phyloP scores from a whole-genome alignment of 1,140 invertebrate genomes.

The Ctenoplectra terminalis region DNA sequence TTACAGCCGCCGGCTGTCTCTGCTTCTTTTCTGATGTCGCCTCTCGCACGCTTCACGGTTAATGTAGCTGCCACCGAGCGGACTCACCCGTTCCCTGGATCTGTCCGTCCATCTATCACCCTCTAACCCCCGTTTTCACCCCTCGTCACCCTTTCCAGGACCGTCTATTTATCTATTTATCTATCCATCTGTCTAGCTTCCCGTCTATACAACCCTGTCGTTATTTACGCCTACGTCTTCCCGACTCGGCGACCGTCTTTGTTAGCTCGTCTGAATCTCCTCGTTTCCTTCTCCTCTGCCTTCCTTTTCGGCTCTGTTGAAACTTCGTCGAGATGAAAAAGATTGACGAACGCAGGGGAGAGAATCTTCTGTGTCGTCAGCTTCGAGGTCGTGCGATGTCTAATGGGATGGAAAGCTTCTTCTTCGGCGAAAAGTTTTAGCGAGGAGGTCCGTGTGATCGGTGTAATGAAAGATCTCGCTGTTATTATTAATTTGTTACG shows the following conservation, averaged over 20 bases:
- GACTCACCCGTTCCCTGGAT: slow-evolving; percentile 30
- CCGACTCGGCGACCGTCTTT: neutral
- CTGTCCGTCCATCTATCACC: slow-evolving; percentile 30
- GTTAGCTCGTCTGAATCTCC: neutral
- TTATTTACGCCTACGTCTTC: slow-evolving; percentile 20
- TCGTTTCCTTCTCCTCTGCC: neutral
- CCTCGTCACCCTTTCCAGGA: neutral
- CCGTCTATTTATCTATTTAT: slow-evolving; percentile 37
- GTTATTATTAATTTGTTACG: no score
- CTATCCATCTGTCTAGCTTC: slow-evolving; percentile 18
- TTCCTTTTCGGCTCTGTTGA: neutral
- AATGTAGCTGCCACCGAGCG: slow-evolving; percentile 35
- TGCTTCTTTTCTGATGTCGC: slow-evolving; percentile 61
- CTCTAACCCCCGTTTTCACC: slow-evolving; percentile 4
- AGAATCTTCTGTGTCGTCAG: neutral
- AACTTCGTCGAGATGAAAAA: neutral
- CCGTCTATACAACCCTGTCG: neutral
- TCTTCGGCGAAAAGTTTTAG: neutral
- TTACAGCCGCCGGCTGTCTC: slow-evolving; percentile 62
- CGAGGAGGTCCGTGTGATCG: neutral
- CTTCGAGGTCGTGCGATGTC: neutral
- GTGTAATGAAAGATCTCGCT: no score
- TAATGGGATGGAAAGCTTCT: neutral
- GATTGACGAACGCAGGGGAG: neutral
- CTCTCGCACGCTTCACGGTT: slow-evolving; percentile 30